Evolutionary conservation across 2,113 vertebrate genomes (phyloP), one percentile per base, ranked within the genome.

Genomic region (Cacatua alba): DNA sequence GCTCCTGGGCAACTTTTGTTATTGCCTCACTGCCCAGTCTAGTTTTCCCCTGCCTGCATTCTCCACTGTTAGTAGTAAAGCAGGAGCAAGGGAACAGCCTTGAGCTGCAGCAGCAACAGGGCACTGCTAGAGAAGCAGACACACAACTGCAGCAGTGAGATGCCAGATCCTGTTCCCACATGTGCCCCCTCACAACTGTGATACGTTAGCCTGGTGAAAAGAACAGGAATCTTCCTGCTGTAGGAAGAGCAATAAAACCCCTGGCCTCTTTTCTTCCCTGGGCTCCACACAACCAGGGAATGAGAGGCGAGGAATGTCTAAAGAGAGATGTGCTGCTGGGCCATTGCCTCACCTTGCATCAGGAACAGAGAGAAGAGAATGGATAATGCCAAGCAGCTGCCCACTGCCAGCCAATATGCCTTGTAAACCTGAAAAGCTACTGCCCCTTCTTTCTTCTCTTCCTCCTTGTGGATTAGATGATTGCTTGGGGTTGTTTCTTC

Each of bases 331-430:
- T 23, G 41, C 29, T 79, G 46, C 53, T 46, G n/a, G 33, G 21
- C 33, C 41, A n/a, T 67, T 57, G 77, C 31, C 95, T 92, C 92
- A 99, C 99, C 99, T 99, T 99, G 99, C 99, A 99, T 99, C 70
- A 99, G 97, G 17, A 99, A 83, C 81, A 99, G 97, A 0, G 98
- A 98, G 78, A 98, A 60, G 49, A 99, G 96, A 88, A 99, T 94
- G 81, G 98, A 98, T 15, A 98, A 41, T 3, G 98, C 98, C 94
- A 99, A 82, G 18, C 93, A 96, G 39, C 94, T 82, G 29, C 99
- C 99, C 88, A 99, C 90, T 24, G 99, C 98, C 17, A 68, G 85
- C 99, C 99, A 99, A 94, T 99, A 99, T 2, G 98, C 97, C 39
- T n/a, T 92, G 97, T 99, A 99, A 20, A 99, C 99, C 1, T 94